Conservation (phyloP, 2,888 invertebrate genomes). For the Alentia gelatinosa region DNA sequence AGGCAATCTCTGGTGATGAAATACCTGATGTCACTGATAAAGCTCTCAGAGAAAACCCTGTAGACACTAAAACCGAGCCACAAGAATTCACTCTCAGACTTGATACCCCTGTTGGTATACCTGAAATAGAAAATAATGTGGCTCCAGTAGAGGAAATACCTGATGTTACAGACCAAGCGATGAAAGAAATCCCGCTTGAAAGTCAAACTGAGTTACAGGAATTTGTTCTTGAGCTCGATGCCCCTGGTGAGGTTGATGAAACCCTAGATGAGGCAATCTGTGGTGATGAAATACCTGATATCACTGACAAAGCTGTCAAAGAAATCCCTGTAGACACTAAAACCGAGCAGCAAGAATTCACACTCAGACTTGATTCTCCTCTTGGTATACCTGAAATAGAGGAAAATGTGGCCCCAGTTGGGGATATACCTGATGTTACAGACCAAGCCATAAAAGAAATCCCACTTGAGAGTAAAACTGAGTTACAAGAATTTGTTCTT, state of each 20-base stretch:
- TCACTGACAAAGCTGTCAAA: background rate
- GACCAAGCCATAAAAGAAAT: background rate
- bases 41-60: background rate
- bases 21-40: background rate
- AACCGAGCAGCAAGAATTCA: conserved; percentile 25
- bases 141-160: conserved; percentile 39
- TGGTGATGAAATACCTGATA: background rate
- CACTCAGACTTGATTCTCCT: background rate
- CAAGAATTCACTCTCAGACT: background rate
- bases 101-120: background rate
- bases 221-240: background rate
- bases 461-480: background rate
- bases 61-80: background rate
- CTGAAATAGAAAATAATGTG: background rate
- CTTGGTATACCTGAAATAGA: background rate
- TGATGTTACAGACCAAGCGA: background rate
- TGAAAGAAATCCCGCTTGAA: background rate
- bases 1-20: background rate
- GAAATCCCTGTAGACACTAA: background rate
- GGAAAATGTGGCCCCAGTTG: background rate
- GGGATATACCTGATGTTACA: background rate
- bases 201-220: background rate
- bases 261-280: background rate
- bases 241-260: background rate
- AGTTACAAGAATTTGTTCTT: conserved; percentile 1